phyloP scores from a whole-genome alignment of 2,888 invertebrate species.

The Mythimna ferrago region DNA sequence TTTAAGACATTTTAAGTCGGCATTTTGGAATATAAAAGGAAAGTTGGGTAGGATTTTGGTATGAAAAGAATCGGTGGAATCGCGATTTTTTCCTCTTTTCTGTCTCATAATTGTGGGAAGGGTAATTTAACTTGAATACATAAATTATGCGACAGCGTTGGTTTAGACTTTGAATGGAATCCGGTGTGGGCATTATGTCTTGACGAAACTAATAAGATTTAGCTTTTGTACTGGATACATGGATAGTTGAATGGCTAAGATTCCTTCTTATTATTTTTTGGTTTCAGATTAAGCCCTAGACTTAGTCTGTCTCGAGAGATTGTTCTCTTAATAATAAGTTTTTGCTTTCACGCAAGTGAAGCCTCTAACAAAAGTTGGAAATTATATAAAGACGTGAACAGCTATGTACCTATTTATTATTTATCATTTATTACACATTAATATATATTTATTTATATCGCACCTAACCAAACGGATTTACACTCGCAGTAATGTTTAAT shows the following conservation, averaged over 20 bases:
- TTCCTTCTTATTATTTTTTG: not conserved
- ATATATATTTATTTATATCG: no score
- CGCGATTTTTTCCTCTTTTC: slow-evolving; percentile 69
- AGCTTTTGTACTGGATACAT: slow-evolving; percentile 10
- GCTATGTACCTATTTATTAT: no score
- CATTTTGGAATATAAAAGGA: slow-evolving; percentile 73
- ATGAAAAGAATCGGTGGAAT: slow-evolving; percentile 74
- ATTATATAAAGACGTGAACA: no score
- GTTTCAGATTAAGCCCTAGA: not conserved
- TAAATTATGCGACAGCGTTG: slow-evolving; percentile 52
- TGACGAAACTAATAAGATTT: slow-evolving; percentile 35
- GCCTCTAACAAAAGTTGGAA: no score
- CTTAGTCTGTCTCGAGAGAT: no score
- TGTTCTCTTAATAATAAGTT: no score
- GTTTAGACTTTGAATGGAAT: slow-evolving; percentile 29
- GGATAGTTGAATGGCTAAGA: not conserved
- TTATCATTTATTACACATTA: no score
- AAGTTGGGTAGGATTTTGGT: slow-evolving; percentile 73
- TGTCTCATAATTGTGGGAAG: slow-evolving; percentile 63
- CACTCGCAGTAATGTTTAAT: no score
- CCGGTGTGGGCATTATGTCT: slow-evolving; percentile 17
- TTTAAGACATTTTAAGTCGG: slow-evolving; percentile 79
- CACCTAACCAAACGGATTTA: no score
- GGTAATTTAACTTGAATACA: slow-evolving; percentile 63
- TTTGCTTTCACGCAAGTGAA: no score